Base-by-base conservation (phyloP, 2,888 invertebrate genomes). In the Drosophila ustulata region DNA sequence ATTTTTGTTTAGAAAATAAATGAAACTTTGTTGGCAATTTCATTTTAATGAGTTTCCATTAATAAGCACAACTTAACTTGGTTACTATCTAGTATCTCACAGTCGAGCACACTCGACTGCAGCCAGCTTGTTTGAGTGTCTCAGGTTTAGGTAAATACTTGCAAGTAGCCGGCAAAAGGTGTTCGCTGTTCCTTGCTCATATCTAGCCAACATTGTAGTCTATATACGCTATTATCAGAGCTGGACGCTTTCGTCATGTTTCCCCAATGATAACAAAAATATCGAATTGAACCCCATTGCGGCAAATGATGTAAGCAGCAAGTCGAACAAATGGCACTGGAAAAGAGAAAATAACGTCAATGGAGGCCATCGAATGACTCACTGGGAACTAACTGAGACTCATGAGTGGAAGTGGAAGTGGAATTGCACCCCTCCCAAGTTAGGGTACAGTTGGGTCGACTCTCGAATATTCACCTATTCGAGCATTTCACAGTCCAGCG, bases 401-500 rank as follows among this genome's bases (percentile, higher is more conserved):
- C 2, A 1, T 1, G 18, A 18, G 1, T 18, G 18, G 1, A 1
- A 46, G 23, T 65, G 46, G 28, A 30, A 52, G n/a, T 23, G 13
- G 32, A 18, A 43, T 9, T 34, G 43, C 30, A 8, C 4, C 5
- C 32, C 3, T 37, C 37, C 4, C n/a, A 37, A 37, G 37, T 37
- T n/a, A 37, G 37, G n/a, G 37, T 37, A 37, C 37, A 41, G 39
- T 41, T 7, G 39, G 18, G 39, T 41, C 39, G 39, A 41, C 5
- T 41, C 37, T 3, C 30, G 18, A 18, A 11, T 51, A 34, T 52
- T 37, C 39, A 45, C 53, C 32, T 45, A 25, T 45, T 45, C 32
- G 25, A 5, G 25, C 56, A 56, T 75, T 85, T 87, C 64, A 87
- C 80, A 82, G 71, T 78, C 69, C 71, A 78, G 79, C 57, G 83